Percentiles rank a stretch among this genome's conserved stretches.
phyloP scores from a whole-genome alignment of 2,113 vertebrate genomes.

The Perognathus longimembris region DNA sequence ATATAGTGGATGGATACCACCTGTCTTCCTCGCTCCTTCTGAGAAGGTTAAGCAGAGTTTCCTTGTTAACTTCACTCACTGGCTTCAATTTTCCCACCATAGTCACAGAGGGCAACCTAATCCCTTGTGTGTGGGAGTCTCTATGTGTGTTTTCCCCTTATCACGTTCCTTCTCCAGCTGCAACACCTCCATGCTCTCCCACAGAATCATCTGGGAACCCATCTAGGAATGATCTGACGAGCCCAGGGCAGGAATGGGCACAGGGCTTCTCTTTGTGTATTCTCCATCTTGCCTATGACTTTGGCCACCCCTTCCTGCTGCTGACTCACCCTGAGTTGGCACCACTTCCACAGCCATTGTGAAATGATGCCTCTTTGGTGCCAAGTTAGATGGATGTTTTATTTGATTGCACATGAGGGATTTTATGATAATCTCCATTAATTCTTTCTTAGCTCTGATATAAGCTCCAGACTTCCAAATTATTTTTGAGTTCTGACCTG shows the following conservation, averaged over 20 bases:
- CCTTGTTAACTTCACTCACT: neutral
- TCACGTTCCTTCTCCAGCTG: neutral
- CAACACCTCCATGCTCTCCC: neutral
- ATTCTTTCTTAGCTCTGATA: conserved; percentile 47
- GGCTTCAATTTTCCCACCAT: neutral
- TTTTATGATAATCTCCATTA: conserved; percentile 57
- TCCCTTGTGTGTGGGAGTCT: neutral
- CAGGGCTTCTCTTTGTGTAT: neutral
- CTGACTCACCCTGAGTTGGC: conserved; percentile 28
- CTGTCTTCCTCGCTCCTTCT: neutral
- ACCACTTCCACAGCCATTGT: neutral
- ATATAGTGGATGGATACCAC: too few species aligned
- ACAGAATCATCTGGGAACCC: neutral
- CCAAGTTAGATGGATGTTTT: neutral
- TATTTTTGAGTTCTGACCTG: conserved; percentile 12
- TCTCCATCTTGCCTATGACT: neutral
- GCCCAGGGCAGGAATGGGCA: neutral
- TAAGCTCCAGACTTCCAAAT: neutral
- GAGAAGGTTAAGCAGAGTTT: neutral
- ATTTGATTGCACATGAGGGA: neutral
- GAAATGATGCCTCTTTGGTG: neutral
- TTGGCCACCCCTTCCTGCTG: neutral
- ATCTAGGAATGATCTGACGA: neutral
- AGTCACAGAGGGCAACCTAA: neutral
- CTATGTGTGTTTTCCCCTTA: neutral